Evolutionary conservation across 2,797 vertebrate species (phyloP).

Genomic region (Cryptoprocta ferox): DNA sequence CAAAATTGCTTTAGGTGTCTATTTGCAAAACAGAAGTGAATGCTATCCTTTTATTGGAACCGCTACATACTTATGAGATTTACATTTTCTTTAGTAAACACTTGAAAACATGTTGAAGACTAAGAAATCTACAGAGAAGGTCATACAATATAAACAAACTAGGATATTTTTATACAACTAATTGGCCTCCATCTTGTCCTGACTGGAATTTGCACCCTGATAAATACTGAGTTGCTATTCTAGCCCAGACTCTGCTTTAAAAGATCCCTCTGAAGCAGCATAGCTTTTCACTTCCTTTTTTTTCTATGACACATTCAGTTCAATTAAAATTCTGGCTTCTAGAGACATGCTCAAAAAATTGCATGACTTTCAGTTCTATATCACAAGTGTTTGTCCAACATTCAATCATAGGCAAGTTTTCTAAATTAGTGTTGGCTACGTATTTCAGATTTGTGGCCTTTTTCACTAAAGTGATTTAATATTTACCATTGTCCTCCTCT

Average conservation of each 20-base stretch:
- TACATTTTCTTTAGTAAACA: constrained; percentile 40
- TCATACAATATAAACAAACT: not conserved
- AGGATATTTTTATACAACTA: not conserved
- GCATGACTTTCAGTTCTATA: not conserved
- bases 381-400: not conserved
- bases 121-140: not conserved
- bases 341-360: not conserved
- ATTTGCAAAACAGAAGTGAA: constrained; percentile 67
- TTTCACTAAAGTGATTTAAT: not conserved
- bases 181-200: not conserved
- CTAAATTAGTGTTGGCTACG: not conserved
- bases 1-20: constrained; percentile 76
- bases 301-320: not conserved
- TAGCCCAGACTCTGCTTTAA: not conserved
- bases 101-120: constrained; percentile 3
- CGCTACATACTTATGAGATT: not conserved
- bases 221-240: not conserved
- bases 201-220: not conserved
- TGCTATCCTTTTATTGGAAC: constrained; percentile 56
- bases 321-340: not conserved
- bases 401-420: not conserved
- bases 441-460: not conserved
- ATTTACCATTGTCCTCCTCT: not conserved
- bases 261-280: not conserved
- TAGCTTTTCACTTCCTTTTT: not conserved